Conservation (phyloP, 1,140 invertebrate species). For the Steinernema feltiae region DNA sequence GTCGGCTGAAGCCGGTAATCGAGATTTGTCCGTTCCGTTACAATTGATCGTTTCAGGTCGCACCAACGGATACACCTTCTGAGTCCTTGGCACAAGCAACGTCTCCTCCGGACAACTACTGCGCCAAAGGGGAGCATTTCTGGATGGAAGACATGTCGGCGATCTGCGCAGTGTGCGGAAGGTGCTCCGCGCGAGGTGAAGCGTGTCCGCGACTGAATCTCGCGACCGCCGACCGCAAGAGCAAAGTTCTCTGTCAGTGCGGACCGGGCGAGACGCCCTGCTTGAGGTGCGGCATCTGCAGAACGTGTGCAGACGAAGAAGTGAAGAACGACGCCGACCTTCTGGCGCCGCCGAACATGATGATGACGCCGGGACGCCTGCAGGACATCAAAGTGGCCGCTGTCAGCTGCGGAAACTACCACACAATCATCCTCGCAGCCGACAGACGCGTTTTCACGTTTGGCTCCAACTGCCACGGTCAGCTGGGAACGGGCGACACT, state of each 20-base stretch:
- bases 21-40: background rate
- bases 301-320: constrained; percentile 71
- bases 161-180: constrained; percentile 45
- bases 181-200: constrained; percentile 43
- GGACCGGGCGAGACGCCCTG: constrained; percentile 89
- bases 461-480: constrained; percentile 83
- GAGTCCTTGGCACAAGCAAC: background rate
- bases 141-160: constrained; percentile 51
- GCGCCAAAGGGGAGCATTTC: constrained; percentile 33
- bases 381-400: constrained; percentile 45
- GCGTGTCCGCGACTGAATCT: constrained; percentile 28
- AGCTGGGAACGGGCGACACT: constrained; percentile 80
- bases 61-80: background rate
- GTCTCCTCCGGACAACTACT: constrained; percentile 22
- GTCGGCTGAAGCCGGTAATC: constrained; percentile 65
- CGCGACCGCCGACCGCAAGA: background rate
- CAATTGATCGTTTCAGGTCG: background rate
- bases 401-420: constrained; percentile 52
- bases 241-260: constrained; percentile 70
- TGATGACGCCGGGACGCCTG: constrained; percentile 32
- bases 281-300: constrained; percentile 80
- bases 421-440: constrained; percentile 61
- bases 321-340: constrained; percentile 23
- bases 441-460: constrained; percentile 73
- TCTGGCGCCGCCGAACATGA: constrained; percentile 19